Evolutionary conservation across 1,140 invertebrate genomes (phyloP).

Genomic region (Linepithema humile): DNA sequence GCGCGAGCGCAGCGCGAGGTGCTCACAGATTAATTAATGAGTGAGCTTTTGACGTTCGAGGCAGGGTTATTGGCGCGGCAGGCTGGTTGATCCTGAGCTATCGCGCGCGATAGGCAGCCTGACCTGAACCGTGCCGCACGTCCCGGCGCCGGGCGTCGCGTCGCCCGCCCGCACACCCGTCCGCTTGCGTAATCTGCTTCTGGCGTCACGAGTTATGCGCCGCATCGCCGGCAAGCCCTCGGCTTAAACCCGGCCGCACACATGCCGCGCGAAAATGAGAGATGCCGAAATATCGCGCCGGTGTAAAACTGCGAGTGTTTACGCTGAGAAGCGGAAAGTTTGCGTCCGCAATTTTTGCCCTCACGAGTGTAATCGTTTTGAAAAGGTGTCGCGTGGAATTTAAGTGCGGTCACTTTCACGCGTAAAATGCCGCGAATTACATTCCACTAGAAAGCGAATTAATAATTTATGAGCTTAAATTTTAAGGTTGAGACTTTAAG

Average conservation of each 20-base stretch:
- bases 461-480: background rate
- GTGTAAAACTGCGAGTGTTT: background rate
- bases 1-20: background rate
- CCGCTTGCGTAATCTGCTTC: constrained; percentile 56
- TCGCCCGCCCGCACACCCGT: background rate
- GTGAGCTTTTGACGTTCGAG: constrained; percentile 51
- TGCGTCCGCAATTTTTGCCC: background rate
- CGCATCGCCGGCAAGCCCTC: constrained; percentile 39
- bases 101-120: constrained; percentile 29
- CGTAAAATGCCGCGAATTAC: background rate
- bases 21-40: constrained; percentile 56
- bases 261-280: constrained; percentile 9
- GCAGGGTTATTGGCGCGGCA: constrained; percentile 14
- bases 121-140: constrained; percentile 8
- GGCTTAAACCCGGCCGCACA: constrained; percentile 37
- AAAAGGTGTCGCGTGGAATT: constrained; percentile 19
- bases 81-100: constrained; percentile 47
- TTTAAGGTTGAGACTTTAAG: background rate
- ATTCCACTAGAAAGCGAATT: background rate
- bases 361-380: background rate
- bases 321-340: background rate
- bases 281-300: constrained; percentile 22
- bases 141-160: constrained; percentile 27
- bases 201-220: constrained; percentile 61
- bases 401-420: no score